Base-by-base conservation (phyloP, 2,888 invertebrate species). In the Malthinus flaveolus region DNA sequence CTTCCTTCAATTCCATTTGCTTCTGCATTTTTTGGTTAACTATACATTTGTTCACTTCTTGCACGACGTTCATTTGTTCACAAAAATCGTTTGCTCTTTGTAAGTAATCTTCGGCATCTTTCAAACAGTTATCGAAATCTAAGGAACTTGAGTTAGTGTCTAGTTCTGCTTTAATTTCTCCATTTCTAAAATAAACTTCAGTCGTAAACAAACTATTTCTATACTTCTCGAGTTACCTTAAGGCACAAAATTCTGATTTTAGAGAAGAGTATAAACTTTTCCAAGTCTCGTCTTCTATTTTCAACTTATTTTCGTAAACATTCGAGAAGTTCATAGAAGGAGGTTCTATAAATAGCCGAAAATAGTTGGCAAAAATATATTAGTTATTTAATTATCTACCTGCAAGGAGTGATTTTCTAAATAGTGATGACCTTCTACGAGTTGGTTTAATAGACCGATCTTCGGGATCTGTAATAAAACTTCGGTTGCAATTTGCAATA, bases 81-180 rank as follows among this genome's bases (percentile, higher is more conserved):
- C 33, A 52, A 35, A 52, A 52, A 11, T 45, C 10, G 1, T 42
- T 42, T 7, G 34, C 23, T 34, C 23, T 44, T 33, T 42, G 11
- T 11, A 44, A 3, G 15, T 34, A 51, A 5, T 15, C 13, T 32
- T 51, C 34, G 8, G 32, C 32, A 11, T 11, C n/a, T 33, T 33
- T 7, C 7, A 50, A 33, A 33, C 13, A 11, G 4, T 37, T 13
- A 13, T 12, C 8, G n/a, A 15, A 10, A 42, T 15, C 39, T 12
- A 15, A n/a, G 1, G 39, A 12, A 42, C 3, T n/a, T 15, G 5
- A 1, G 4, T 9, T 5, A n/a, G 10, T 15, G 3, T 12, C 2
- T 9, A n/a, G 13, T 5, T n/a, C 23, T 42, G 11, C 9, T 5
- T 42, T 42, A 6, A n/a, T 15, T n/a, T 15, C 4, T 0, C 2